Base-by-base conservation (phyloP, 2,797 vertebrate genomes). In the Xenopus petersii region DNA sequence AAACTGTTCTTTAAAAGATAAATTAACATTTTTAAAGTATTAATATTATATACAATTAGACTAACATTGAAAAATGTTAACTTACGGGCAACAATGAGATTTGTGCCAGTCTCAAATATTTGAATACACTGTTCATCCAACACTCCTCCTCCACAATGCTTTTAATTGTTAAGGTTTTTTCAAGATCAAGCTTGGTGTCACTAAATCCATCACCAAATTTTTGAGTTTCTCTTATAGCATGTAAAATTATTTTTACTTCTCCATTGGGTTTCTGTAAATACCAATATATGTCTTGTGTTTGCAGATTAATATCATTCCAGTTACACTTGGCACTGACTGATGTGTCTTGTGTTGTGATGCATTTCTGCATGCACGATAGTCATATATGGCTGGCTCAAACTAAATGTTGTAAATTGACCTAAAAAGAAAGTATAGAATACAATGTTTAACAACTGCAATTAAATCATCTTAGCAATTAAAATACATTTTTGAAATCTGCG, bases 221-320 rank as follows among this genome's bases (percentile, higher is more conserved):
- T 51, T 15, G 49, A 51, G 49, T 51, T 51, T 15, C 49, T n/a
- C 0, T n/a, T 26, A 59, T 17, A 3, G 56, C 68, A 70, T 71
- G 83, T 10, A 84, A 47, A 11, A 86, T 4, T 49, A 63, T 16
- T 54, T 71, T 30, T n/a, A 81, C 51, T 62, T 64, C 30, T 12
- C 82, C 48, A 3, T 77, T 67, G 59, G 77, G 58, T 64, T 81
- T 86, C 51, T 79, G 33, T 9, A 59, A 47, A 61, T 87, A 86
- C 82, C 84, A 86, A 60, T 85, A 78, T 61, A 74, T 7, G 30
- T 10, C 3, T 16, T 56, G 15, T 60, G 17, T 12, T 17, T 60
- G 17, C 10, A 60, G 13, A 60, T 60, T 60, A 15, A 15, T 26
- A 67, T 21, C 16, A 26, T 16, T 16, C 17, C 17, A 13, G 16